Base-by-base conservation (phyloP, 2,797 vertebrate genomes). In the Spinus pinus region DNA sequence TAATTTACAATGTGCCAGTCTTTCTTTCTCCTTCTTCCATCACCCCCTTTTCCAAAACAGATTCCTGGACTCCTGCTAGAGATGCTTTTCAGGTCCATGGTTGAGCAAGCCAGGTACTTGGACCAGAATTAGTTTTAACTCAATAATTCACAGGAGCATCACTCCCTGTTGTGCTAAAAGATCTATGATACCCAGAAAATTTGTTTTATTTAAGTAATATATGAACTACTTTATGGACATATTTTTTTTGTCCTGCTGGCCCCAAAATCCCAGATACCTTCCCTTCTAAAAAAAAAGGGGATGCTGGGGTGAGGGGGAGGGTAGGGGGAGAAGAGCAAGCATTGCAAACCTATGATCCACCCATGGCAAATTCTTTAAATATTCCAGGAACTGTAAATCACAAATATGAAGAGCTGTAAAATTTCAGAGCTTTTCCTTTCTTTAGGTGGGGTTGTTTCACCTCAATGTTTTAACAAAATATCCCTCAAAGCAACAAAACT, bases 221-320 rank as follows among this genome's bases (percentile, higher is more conserved):
- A 28, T 25, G 7, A 85, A 30, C 19, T 44, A 19, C 5, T 47
- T 74, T 44, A 44, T 19, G 13, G 35, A 51, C 19, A 79, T n/a
- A 54, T 57, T 92, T 91, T 94, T 41, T 94, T 64, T 46, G 18
- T 61, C 25, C 50, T 31, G 18, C 35, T 88, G 17, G 22, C 62
- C 23, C 6, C 31, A 27, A 78, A 81, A 86, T 74, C 39, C 12
- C 42, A 81, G 41, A 27, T 51, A 51, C 3, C 9, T 69, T 61
- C 17, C 9, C 9, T 47, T 57, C 27, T 39, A 16, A 78, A 65
- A 90, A 39, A 56, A 39, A 39, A 23, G 3, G 11, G 6, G 2
- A 2, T 6, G n/a, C 54, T 23, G 33, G 54, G 22, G 6, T 33
- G 33, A 33, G 12, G 21, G 6, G 7, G 1, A 39, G 7, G 2